Percentiles rank a stretch among this genome's conserved stretches.
These are phyloP conservation scores for Ctenochaetus hawaiiensis DNA, from an alignment of 2,797 vertebrate genomes.

Conservation along the genomic window DNA sequence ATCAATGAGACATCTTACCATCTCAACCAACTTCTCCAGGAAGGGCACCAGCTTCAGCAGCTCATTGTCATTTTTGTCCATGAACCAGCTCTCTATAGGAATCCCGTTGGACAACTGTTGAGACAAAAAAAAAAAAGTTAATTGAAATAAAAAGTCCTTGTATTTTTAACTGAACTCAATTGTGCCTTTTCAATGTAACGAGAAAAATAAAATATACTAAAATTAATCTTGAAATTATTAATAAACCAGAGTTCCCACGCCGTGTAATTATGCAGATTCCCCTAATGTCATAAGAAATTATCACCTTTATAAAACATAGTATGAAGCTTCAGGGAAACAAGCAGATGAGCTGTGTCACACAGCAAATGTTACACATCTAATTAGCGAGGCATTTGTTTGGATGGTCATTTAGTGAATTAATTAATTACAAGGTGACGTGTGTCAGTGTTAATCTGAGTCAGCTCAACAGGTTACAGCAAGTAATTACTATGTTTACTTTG, in stretches of 20 bases:
- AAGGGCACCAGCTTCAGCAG: slow-evolving; percentile 98
- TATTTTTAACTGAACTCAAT: background rate
- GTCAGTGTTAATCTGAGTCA: background rate
- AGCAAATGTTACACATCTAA: background rate
- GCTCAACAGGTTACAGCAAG: background rate
- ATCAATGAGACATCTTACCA: slow-evolving; percentile 83
- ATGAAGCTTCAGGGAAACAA: background rate
- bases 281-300: background rate
- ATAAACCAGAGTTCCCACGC: background rate
- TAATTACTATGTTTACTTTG: background rate
- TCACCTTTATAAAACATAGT: background rate
- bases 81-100: slow-evolving; percentile 99
- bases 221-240: background rate
- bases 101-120: slow-evolving; percentile 96
- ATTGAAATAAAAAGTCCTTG: background rate
- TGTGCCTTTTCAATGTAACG: background rate
- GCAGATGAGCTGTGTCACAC: background rate
- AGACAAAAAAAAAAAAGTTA: background rate
- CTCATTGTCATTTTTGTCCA: slow-evolving; percentile 99
- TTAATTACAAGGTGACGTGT: background rate
- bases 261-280: accelerated
- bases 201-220: background rate
- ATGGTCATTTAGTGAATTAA: background rate
- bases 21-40: slow-evolving; percentile 98
- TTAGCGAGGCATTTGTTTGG: background rate